Base-by-base conservation (phyloP, 2,888 invertebrate genomes). In the Tinea semifulvella region DNA sequence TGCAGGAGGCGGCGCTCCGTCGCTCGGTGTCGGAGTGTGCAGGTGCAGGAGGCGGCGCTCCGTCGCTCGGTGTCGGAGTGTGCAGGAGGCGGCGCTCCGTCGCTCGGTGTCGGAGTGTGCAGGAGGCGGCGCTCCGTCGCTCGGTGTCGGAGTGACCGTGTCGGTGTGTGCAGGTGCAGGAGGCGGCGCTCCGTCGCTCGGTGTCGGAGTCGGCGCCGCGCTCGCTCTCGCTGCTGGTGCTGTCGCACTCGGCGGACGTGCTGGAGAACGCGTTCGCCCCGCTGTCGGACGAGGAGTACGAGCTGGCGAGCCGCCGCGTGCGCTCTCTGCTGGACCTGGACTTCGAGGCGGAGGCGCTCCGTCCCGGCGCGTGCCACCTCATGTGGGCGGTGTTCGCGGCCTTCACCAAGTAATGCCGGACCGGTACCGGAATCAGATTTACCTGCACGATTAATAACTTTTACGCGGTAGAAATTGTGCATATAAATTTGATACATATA, bases 371-470 rank as follows among this genome's bases (percentile, higher is more conserved):
- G 48, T 91, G 91, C 63, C 97, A 98, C 70, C 90, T 98, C 57
- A 91, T 99, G 84, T 99, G 98, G 98, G 97, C 98, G 45, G 98
- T 99, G 48, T 97, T 99, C 79, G 94, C 97, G 56, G 95, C 98
- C 49, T 98, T 98, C 83, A 95, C 94, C 61, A 98, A 98, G 89
- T 98, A 91, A 87, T n/a, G n/a, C n/a, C n/a, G n/a, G n/a, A n/a
- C n/a, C n/a, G n/a, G n/a, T n/a, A n/a, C n/a, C n/a, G n/a, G n/a
- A n/a, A n/a, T n/a, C n/a, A n/a, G n/a, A n/a, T n/a, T n/a, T n/a
- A n/a, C n/a, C n/a, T n/a, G n/a, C n/a, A n/a, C n/a, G n/a, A n/a
- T n/a, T n/a, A n/a, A n/a, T n/a, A n/a, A n/a, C n/a, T n/a, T n/a
- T n/a, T n/a, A n/a, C n/a, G n/a, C n/a, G n/a, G n/a, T n/a, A n/a